Evolutionary conservation across 1,140 invertebrate genomes (phyloP).

Genomic region (Drosophila bipectinata): DNA sequence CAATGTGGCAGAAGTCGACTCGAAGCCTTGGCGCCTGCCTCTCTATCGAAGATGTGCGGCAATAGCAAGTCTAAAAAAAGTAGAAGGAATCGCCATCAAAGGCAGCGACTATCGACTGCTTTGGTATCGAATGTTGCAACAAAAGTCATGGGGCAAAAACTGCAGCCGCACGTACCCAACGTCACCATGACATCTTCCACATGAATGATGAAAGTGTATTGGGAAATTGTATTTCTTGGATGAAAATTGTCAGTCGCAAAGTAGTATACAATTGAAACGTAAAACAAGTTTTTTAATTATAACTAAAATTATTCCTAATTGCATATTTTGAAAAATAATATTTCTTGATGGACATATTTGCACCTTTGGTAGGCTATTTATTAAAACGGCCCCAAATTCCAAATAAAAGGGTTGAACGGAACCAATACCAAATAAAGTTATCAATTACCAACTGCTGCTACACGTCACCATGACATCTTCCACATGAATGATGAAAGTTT

Average conservation of each 20-base stretch:
- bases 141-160: constrained; percentile 16
- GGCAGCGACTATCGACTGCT: constrained; percentile 27
- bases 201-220: constrained; percentile 8
- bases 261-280: too few species aligned
- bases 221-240: neutral
- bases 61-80: constrained; percentile 16
- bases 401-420: too few species aligned
- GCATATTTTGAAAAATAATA: too few species aligned
- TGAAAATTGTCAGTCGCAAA: neutral
- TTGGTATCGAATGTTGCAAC: constrained; percentile 27
- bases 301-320: too few species aligned
- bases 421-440: too few species aligned
- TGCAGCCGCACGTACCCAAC: constrained; percentile 24
- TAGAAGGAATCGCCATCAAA: constrained; percentile 6
- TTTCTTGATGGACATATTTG: too few species aligned
- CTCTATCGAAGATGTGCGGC: constrained; percentile 5
- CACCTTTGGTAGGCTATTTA: too few species aligned
- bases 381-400: neutral
- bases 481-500: constrained; percentile 13
- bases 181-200: constrained; percentile 15
- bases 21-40: neutral
- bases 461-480: too few species aligned
- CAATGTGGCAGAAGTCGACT: constrained; percentile 15
- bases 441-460: too few species aligned
- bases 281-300: too few species aligned